Evolutionary conservation across 1,140 invertebrate genomes (phyloP).

Genomic region (Bombus affinis): DNA sequence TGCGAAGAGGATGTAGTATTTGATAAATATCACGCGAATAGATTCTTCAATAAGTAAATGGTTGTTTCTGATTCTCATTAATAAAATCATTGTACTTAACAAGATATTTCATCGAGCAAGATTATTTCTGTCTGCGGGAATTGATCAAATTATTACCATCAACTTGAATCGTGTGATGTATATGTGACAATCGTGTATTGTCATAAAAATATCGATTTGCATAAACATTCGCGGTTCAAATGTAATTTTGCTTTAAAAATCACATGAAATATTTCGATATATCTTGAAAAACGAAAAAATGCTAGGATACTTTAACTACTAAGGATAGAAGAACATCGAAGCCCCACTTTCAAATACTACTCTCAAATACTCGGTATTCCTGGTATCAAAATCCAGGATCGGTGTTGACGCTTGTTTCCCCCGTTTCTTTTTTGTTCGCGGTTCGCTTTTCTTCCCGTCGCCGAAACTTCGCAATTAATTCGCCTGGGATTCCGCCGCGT

Average conservation of each 20-base stretch:
- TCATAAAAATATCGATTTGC: too few relatives aligned
- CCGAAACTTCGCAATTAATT: conserved; percentile 36
- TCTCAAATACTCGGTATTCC: background rate
- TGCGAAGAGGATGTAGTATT: background rate
- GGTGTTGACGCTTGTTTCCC: background rate
- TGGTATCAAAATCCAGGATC: background rate
- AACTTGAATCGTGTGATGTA: background rate
- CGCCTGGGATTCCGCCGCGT: conserved; percentile 34
- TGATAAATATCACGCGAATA: background rate
- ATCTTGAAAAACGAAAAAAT: background rate
- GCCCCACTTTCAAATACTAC: background rate
- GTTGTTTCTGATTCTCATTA: background rate
- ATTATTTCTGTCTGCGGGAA: background rate
- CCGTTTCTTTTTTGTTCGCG: background rate
- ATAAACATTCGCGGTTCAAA: too few relatives aligned
- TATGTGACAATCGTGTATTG: too few relatives aligned
- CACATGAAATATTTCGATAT: too few relatives aligned
- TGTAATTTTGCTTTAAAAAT: too few relatives aligned
- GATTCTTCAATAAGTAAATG: background rate
- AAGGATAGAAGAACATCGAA: background rate
- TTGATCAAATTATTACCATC: background rate
- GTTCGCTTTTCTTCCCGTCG: background rate
- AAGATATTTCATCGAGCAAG: background rate
- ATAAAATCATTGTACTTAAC: background rate
- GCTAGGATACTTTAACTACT: background rate